Base-by-base conservation (phyloP, 2,888 invertebrate species). In the Neocrepidodera transversa region DNA sequence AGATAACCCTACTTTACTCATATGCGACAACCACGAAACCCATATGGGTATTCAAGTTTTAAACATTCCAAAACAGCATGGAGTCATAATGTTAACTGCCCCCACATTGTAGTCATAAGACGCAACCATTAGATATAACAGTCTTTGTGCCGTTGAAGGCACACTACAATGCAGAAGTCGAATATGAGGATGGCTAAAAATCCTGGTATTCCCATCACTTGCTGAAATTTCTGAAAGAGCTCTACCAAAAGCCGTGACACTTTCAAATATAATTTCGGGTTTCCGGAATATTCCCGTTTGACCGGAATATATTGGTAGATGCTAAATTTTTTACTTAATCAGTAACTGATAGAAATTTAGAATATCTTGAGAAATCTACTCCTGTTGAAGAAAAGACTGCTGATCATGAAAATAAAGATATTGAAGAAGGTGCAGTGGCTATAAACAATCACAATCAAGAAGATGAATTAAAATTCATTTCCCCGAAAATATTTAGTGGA, bases 201-300 rank as follows among this genome's bases (percentile, higher is more conserved):
- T 23, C 7, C 23, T 23, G 23, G 23, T 23, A 23, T 23, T 23
- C 23, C 23, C 23, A 23, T 23, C 23, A 23, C 23, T 26, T 48
- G 16, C 48, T 48, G 48, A 48, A 48, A n/a, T 32, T 30, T 17
- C 48, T 48, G 32, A 28, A 28, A 47, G 14, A 28, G 47, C 47
- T 47, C 47, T 47, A 26, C 48, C 23, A 23, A 23, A 23, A 23
- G 23, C 23, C 23, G 23, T 23, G 7, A 23, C 23, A 5, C 23
- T 7, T 7, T 23, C 30, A 13, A n/a, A n/a, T n/a, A n/a, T n/a
- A n/a, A n/a, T n/a, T n/a, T n/a, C n/a, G n/a, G n/a, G n/a, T n/a
- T n/a, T 30, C 17, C 30, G 32, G 17, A 48, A 43, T 43, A 14
- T 43, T 48, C 28, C 16, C 18, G 28, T 28, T 30, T 32, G 28